phyloP scores from a whole-genome alignment of 53 echinoderm and acorn worm species.

The Holothuria leucospilota region DNA sequence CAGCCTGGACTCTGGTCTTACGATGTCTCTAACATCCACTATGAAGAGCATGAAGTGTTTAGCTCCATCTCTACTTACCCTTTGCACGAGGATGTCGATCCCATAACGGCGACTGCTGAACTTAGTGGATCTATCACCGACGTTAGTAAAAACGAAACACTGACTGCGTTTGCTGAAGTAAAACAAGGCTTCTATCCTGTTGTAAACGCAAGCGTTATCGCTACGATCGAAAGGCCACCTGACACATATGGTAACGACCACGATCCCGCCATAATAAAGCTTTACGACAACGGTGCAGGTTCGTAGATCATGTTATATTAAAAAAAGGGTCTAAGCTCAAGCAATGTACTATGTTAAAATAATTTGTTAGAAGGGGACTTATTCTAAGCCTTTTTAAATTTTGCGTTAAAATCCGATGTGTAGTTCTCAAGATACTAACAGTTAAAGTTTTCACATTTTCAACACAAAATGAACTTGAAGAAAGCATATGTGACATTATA shows the following conservation, averaged over 20 bases:
- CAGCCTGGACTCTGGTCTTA: slow-evolving; percentile 27
- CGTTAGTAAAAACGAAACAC: slow-evolving; percentile 42
- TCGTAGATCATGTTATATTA: not conserved
- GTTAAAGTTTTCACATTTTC: no score
- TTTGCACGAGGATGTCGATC: slow-evolving; percentile 54
- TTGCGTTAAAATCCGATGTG: no score
- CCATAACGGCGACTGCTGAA: slow-evolving; percentile 67
- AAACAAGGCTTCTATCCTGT: slow-evolving; percentile 68
- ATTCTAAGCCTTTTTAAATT: no score
- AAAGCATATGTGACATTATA: no score
- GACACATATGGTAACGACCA: not conserved
- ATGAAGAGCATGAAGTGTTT: slow-evolving; percentile 21
- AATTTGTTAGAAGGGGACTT: no score
- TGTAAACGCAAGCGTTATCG: slow-evolving; percentile 59
- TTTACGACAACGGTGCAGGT: slow-evolving; percentile 79
- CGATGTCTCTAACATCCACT: not conserved
- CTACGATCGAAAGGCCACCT: slow-evolving; percentile 67
- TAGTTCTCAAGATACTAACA: no score
- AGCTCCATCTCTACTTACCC: slow-evolving; percentile 58
- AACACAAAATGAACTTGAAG: no score
- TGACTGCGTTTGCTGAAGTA: slow-evolving; percentile 67
- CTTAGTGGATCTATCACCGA: slow-evolving; percentile 66
- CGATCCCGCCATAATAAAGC: slow-evolving; percentile 15
- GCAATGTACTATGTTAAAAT: no score
- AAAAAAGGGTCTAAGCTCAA: no score